Conservation (phyloP, 1,140 invertebrate species). For the Leptoteleia sp. region DNA sequence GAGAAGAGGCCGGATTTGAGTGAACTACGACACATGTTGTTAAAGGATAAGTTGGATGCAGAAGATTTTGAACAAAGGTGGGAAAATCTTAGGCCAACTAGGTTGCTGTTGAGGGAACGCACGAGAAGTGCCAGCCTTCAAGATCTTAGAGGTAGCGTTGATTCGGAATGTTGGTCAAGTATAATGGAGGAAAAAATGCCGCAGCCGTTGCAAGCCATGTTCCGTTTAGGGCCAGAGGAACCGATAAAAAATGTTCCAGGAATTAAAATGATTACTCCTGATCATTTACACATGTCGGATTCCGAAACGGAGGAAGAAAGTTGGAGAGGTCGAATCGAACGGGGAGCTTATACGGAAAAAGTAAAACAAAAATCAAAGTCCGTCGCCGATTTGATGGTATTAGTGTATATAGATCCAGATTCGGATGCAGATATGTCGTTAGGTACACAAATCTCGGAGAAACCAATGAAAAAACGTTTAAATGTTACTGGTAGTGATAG, state of each 20-base stretch:
- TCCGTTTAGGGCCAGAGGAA: constrained; percentile 76
- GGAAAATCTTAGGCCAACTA: constrained; percentile 84
- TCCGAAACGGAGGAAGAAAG: constrained; percentile 87
- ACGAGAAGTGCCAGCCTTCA: constrained; percentile 81
- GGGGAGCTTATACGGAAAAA: constrained; percentile 85
- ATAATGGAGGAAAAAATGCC: constrained; percentile 68
- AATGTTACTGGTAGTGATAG: constrained; percentile 81
- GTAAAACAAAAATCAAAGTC: constrained; percentile 87
- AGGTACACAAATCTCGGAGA: constrained; percentile 72
- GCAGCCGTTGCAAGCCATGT: constrained; percentile 68
- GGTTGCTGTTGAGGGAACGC: constrained; percentile 72
- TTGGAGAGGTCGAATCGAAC: constrained; percentile 84
- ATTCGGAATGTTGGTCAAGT: constrained; percentile 77
- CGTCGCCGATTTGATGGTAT: constrained; percentile 87
- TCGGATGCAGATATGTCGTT: constrained; percentile 83
- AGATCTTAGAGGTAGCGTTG: constrained; percentile 81
- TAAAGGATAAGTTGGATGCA: constrained; percentile 71
- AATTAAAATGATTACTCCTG: constrained; percentile 24
- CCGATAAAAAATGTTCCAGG: constrained; percentile 71
- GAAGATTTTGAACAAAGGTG: constrained; percentile 87
- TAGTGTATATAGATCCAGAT: constrained; percentile 87
- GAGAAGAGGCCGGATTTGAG: constrained; percentile 70
- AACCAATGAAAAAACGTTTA: constrained; percentile 71
- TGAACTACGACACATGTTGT: constrained; percentile 68
- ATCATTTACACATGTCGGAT: constrained; percentile 78